Percentiles rank a stretch among this genome's conserved stretches.
These are phyloP conservation scores for Carassius auratus DNA, from an alignment of 2,113 vertebrate species.

Conservation along the genomic window DNA sequence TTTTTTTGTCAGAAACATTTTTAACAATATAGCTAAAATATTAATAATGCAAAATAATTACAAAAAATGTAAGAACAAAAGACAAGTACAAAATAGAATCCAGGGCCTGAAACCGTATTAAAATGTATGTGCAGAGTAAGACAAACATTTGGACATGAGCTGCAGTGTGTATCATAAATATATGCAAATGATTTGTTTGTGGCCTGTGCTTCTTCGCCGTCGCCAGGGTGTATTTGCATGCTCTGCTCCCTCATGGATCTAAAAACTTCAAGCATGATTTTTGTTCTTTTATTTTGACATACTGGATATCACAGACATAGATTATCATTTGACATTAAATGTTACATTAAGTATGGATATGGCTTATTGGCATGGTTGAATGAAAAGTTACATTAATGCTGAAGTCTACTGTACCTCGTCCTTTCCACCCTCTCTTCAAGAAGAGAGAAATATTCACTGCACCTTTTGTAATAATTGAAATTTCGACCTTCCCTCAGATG, in stretches of 20 bases:
- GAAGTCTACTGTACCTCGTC: background rate
- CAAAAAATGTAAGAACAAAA: background rate
- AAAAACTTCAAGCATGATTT: background rate
- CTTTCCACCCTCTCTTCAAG: background rate
- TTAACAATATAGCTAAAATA: background rate
- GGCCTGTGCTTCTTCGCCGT: background rate
- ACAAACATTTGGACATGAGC: constrained; percentile 7
- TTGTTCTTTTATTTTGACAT: background rate
- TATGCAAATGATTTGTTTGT: constrained; percentile 5
- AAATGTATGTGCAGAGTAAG: background rate
- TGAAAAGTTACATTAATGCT: background rate
- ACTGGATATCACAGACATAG: background rate
- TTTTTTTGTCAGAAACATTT: background rate
- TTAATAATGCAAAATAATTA: background rate
- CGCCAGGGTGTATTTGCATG: background rate
- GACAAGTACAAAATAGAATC: background rate
- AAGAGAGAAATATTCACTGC: background rate
- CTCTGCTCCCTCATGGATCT: background rate
- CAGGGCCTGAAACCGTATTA: background rate
- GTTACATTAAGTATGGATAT: background rate
- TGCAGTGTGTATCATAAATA: background rate
- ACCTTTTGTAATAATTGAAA: background rate
- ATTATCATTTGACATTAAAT: background rate
- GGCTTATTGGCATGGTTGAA: constrained; percentile 9
- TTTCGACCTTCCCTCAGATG: background rate